These are phyloP conservation scores for Drosophila lini DNA, from an alignment of 1,140 invertebrate genomes.

Conservation along the genomic window DNA sequence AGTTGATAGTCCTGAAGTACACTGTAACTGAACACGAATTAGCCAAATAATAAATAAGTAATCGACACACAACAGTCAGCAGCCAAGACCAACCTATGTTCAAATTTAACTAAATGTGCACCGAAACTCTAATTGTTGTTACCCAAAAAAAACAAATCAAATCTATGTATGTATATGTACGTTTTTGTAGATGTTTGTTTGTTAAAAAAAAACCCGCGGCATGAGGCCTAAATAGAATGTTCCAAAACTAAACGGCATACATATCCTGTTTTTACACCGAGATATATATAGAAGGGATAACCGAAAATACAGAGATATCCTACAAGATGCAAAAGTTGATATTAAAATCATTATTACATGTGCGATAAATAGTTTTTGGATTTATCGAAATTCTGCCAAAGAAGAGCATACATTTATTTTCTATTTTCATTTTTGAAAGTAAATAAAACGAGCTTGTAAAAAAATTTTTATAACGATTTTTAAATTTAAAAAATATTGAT, in stretches of 20 bases:
- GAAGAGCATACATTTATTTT: background rate
- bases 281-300: background rate
- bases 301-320: too few species aligned
- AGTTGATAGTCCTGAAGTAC: constrained; percentile 31
- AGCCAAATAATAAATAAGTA: constrained; percentile 48
- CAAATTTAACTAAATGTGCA: constrained; percentile 51
- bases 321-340: too few species aligned
- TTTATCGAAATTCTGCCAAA: background rate
- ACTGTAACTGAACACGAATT: constrained; percentile 16
- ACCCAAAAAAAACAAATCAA: constrained; percentile 12
- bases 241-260: constrained; percentile 6
- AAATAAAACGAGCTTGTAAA: background rate
- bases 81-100: constrained; percentile 29
- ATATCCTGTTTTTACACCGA: constrained; percentile 22
- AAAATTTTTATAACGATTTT: too few species aligned
- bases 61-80: constrained; percentile 21
- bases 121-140: constrained; percentile 69
- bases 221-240: constrained; percentile 1
- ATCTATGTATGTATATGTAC: constrained; percentile 19
- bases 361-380: background rate
- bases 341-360: background rate
- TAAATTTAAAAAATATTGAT: too few species aligned
- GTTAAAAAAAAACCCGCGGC: constrained; percentile 16
- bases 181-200: constrained; percentile 55
- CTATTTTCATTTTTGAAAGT: background rate